Evolutionary conservation across 2,888 invertebrate genomes (phyloP), one percentile per base, ranked within the genome.

Genomic region (Seira musarum): DNA sequence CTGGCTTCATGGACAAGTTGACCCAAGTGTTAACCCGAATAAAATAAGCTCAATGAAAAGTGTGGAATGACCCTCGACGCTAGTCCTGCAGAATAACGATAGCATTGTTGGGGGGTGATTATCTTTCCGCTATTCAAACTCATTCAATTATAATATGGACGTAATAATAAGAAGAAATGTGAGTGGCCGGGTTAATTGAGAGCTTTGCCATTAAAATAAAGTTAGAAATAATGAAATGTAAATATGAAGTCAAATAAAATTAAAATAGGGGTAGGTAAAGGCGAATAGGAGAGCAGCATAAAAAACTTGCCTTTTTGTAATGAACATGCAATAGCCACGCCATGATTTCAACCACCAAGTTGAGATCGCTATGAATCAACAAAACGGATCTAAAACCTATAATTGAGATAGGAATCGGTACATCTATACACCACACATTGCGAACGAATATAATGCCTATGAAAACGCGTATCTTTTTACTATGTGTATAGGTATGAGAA

Each of bases 301-400:
- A 57, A 10, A 57, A 57, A 57, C 8, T 57, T 3, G 17, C 17
- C 8, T 57, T n/a, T 40, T 57, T 57, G 57, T 57, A n/a, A n/a
- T 57, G 3, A 57, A n/a, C 57, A 40, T 40, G 13, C 40, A 5
- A 40, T 57, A 8, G n/a, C 57, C 40, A 40, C n/a, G n/a, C 17
- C 57, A 57, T 57, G 15, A 57, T 57, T n/a, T n/a, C n/a, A 40
- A 8, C 57, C 57, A 57, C 57, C 57, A n/a, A 64, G 64, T 25
- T 68, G n/a, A 22, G 49, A 68, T 68, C 21, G 49, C 49, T 49
- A 68, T 68, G 68, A 53, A 69, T 63, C 35, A 77, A 77, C 77
- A 77, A 77, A 77, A 77, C 70, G 77, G 77, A 77, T 60, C 46
- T 57, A 66, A 65, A 77, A 57, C 71, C 77, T 71, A 77, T 77